Percentiles rank a stretch among this genome's conserved stretches.
Evolutionary conservation across 1,140 invertebrate species (phyloP).

Genomic region (Thaumatotibia leucotreta): DNA sequence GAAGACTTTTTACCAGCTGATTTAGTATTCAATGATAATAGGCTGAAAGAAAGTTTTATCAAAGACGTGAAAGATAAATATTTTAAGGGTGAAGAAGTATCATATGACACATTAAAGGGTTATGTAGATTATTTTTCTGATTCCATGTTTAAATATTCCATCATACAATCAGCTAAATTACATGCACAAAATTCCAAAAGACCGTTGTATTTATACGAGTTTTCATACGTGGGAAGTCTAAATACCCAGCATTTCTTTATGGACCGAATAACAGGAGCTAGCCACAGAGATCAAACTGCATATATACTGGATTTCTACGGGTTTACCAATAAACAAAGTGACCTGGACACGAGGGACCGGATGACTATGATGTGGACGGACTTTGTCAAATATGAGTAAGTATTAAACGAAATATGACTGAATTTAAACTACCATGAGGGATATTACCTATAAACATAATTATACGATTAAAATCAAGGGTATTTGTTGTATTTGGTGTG

Average conservation of each 20-base stretch:
- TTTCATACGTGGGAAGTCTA: conserved; percentile 55
- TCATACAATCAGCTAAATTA: conserved; percentile 53
- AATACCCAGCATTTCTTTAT: conserved; percentile 56
- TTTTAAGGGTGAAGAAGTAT: conserved; percentile 50
- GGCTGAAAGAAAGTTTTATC: conserved; percentile 35
- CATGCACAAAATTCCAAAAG: conserved; percentile 35
- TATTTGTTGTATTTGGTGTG: no score
- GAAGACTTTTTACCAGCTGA: conserved; percentile 55
- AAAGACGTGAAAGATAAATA: conserved; percentile 48
- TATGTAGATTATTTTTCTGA: conserved; percentile 66
- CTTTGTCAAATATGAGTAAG: conserved; percentile 61
- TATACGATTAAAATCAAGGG: no score
- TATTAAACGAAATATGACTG: no score
- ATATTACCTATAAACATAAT: no score
- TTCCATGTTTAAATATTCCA: conserved; percentile 61
- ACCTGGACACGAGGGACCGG: conserved; percentile 53
- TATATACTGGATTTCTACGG: conserved; percentile 59
- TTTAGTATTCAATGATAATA: conserved; percentile 42
- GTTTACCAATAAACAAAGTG: conserved; percentile 39
- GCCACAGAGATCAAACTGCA: conserved; percentile 62
- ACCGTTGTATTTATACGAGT: conserved; percentile 58
- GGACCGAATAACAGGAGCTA: conserved; percentile 57
- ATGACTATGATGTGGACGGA: conserved; percentile 64
- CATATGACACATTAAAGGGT: conserved; percentile 33
- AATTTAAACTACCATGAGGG: no score